Evolutionary conservation across 1,140 invertebrate genomes (phyloP).

Genomic region (Bombus superbus): DNA sequence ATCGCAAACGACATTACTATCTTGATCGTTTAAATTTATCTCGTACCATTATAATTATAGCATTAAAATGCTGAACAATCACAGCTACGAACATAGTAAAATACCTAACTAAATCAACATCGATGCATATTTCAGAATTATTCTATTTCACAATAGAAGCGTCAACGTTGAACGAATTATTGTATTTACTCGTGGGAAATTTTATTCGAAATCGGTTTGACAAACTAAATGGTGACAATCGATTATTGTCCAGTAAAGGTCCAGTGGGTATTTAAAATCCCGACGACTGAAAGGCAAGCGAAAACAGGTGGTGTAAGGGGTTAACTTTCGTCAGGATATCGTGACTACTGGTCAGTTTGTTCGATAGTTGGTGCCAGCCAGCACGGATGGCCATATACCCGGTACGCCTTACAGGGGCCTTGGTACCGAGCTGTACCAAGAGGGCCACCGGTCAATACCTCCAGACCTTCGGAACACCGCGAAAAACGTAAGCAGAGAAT

Average conservation of each 20-base stretch:
- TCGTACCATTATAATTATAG: too few species aligned
- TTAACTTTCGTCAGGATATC: conserved; percentile 74
- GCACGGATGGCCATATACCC: conserved; percentile 78
- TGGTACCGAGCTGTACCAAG: conserved; percentile 82
- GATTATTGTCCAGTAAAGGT: neutral
- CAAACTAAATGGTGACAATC: neutral
- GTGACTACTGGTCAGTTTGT: conserved; percentile 84
- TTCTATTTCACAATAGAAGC: too few species aligned
- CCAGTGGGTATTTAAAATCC: neutral
- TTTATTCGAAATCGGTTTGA: neutral
- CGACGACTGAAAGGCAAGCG: neutral
- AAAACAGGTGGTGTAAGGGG: conserved; percentile 54
- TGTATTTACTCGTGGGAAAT: neutral
- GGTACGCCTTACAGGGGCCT: conserved; percentile 74
- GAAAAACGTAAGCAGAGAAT: conserved; percentile 62
- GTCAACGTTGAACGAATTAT: neutral
- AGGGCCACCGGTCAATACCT: conserved; percentile 83
- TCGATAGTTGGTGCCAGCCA: conserved; percentile 83
- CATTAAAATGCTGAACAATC: too few species aligned
- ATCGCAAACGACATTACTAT: too few species aligned
- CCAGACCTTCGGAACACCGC: conserved; percentile 73
- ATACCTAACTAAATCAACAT: too few species aligned
- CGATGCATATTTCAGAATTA: too few species aligned
- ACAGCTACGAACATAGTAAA: too few species aligned
- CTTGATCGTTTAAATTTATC: too few species aligned